phyloP scores from a whole-genome alignment of 2,888 invertebrate genomes.

The Diplolepis rosae region DNA sequence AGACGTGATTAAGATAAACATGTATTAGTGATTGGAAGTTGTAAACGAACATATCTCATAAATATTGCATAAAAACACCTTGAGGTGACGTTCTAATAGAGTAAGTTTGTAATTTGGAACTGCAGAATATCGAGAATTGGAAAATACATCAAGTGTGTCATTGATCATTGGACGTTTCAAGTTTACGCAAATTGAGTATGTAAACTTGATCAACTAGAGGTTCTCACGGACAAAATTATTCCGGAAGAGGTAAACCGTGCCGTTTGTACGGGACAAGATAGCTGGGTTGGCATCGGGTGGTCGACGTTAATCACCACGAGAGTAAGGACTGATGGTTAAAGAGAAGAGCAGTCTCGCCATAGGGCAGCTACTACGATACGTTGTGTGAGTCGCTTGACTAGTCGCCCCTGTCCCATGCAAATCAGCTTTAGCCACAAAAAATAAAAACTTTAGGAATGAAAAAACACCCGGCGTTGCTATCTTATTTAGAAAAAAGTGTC shows the following conservation, averaged over 20 bases:
- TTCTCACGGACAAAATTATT: conserved; percentile 57
- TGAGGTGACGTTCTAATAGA: too few relatives aligned
- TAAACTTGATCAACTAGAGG: conserved; percentile 13
- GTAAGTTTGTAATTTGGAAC: too few relatives aligned
- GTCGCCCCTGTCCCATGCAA: conserved; percentile 34
- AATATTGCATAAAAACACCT: too few relatives aligned
- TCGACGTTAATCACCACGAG: conserved; percentile 58
- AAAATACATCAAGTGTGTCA: not conserved
- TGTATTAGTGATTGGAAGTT: too few relatives aligned
- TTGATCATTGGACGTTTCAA: not conserved
- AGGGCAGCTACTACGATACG: conserved; percentile 43
- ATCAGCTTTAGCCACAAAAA: conserved; percentile 37
- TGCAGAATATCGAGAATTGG: too few relatives aligned
- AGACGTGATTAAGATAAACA: too few relatives aligned
- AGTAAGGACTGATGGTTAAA: conserved; percentile 48
- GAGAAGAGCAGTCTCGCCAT: conserved; percentile 46
- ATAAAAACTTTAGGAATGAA: conserved; percentile 12
- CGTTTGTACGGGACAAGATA: conserved; percentile 36
- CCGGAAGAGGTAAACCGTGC: conserved; percentile 51
- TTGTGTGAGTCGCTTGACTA: conserved; percentile 34
- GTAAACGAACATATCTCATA: too few relatives aligned
- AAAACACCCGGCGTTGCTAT: not conserved
- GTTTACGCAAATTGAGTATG: conserved; percentile 4
- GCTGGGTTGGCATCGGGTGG: conserved; percentile 58
- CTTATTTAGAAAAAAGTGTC: not conserved